A percentile compares a stretch with the other conserved stretches of the same genome.
Evolutionary conservation across 2,888 invertebrate genomes (phyloP).

Genomic region (Drosophila fungiperda): DNA sequence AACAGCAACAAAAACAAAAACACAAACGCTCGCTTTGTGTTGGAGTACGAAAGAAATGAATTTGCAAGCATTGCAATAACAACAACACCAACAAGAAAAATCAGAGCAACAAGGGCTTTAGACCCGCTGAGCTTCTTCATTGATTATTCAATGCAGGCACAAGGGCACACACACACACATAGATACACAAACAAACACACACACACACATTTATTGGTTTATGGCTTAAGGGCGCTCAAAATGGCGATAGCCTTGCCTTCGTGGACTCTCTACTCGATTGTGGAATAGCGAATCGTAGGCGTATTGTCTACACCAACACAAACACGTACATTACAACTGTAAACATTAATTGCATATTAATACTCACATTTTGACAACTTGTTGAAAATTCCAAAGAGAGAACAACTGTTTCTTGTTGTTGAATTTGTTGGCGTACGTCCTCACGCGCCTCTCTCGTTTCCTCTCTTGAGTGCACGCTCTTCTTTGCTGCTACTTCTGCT

Average conservation of each 20-base stretch:
- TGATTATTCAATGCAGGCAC: conserved; percentile 65
- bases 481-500: neutral
- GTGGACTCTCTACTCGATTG: conserved; percentile 63
- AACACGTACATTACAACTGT: conserved; percentile 22
- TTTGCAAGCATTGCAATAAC: conserved; percentile 52
- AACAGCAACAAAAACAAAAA: conserved; percentile 27
- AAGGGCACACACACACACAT: conserved; percentile 39
- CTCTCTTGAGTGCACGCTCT: conserved; percentile 24
- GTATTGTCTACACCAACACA: conserved; percentile 60
- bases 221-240: conserved; percentile 57
- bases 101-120: conserved; percentile 31
- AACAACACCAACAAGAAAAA: conserved; percentile 26
- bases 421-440: conserved; percentile 3
- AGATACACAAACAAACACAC: conserved; percentile 6
- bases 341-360: conserved; percentile 76
- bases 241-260: conserved; percentile 61
- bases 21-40: conserved; percentile 23
- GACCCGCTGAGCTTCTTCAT: conserved; percentile 46
- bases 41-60: conserved; percentile 46
- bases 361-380: conserved; percentile 61
- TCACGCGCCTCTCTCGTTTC: conserved; percentile 7
- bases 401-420: conserved; percentile 17
- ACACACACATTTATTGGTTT: neutral
- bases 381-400: conserved; percentile 34
- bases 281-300: conserved; percentile 71